A percentile compares a stretch with the other conserved stretches of the same genome.
Conservation (phyloP, 2,888 invertebrate genomes). For the Scaptomyza tumidula region DNA sequence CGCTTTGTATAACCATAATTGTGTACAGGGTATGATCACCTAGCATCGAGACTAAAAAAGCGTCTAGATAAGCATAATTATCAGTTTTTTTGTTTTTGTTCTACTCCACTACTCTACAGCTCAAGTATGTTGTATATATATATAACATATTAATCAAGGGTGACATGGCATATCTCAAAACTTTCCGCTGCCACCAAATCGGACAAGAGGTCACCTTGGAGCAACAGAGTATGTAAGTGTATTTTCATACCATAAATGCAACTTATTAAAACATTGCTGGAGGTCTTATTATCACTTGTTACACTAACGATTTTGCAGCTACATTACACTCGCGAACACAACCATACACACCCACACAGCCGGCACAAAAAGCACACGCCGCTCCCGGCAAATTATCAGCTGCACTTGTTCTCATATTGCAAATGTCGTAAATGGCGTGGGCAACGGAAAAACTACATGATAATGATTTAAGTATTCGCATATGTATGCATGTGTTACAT, state of each 20-base stretch:
- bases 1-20: too few species aligned
- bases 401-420: constrained; percentile 13
- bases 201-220: constrained; percentile 56
- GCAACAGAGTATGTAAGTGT: constrained; percentile 1
- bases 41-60: constrained; percentile 2
- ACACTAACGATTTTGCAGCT: not conserved
- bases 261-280: not conserved
- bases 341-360: constrained; percentile 3
- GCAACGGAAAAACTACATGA: constrained; percentile 32
- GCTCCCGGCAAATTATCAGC: constrained; percentile 57
- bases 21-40: not conserved
- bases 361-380: constrained; percentile 29
- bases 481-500: not conserved
- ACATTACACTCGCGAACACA: not conserved
- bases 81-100: constrained; percentile 28
- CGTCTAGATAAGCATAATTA: constrained; percentile 46
- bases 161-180: constrained; percentile 28
- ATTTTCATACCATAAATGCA: constrained; percentile 4
- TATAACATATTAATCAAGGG: constrained; percentile 15
- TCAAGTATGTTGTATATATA: not conserved
- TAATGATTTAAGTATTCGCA: not conserved
- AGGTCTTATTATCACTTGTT: constrained; percentile 16
- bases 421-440: constrained; percentile 11
- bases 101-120: not conserved
- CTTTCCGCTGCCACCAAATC: constrained; percentile 28